A percentile compares a stretch with the other conserved stretches of the same genome.
Conservation (phyloP, 2,797 vertebrate species). For the Tokudaia tokunoshimensis region DNA sequence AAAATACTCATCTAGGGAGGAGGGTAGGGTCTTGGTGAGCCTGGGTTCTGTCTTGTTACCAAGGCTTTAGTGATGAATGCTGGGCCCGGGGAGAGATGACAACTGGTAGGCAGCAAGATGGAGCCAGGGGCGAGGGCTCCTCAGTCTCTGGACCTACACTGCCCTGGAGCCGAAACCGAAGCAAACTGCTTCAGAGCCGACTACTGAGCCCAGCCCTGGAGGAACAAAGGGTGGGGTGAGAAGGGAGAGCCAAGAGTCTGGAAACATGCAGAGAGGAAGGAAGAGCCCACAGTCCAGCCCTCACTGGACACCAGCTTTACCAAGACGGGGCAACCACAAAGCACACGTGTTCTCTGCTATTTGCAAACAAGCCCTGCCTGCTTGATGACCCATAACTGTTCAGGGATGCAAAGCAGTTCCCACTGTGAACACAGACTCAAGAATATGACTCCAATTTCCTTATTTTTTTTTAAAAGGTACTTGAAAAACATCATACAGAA, state of each 20-base stretch:
- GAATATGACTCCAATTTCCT: background rate
- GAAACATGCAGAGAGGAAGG: constrained; percentile 77
- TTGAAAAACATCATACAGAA: background rate
- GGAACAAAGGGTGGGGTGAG: constrained; percentile 9
- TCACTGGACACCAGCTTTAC: background rate
- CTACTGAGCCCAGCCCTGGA: constrained; percentile 67
- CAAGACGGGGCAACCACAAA: background rate
- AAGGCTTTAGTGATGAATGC: background rate
- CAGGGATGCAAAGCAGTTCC: background rate
- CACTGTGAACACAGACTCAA: background rate
- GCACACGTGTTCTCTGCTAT: background rate
- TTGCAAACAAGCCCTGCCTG: background rate
- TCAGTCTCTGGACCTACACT: rapidly evolving
- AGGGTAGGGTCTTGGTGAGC: background rate
- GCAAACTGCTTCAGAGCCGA: constrained; percentile 41
- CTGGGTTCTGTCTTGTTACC: background rate
- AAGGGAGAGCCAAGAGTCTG: constrained; percentile 64
- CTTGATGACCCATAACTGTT: background rate
- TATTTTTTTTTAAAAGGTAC: background rate
- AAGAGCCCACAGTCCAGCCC: constrained; percentile 38
- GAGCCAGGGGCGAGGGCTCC: background rate
- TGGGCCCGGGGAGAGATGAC: background rate
- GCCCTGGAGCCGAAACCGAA: background rate
- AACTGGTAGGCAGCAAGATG: background rate
- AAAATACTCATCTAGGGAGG: background rate